Evolutionary conservation across 2,113 vertebrate genomes (phyloP).

Genomic region (Otis tarda): DNA sequence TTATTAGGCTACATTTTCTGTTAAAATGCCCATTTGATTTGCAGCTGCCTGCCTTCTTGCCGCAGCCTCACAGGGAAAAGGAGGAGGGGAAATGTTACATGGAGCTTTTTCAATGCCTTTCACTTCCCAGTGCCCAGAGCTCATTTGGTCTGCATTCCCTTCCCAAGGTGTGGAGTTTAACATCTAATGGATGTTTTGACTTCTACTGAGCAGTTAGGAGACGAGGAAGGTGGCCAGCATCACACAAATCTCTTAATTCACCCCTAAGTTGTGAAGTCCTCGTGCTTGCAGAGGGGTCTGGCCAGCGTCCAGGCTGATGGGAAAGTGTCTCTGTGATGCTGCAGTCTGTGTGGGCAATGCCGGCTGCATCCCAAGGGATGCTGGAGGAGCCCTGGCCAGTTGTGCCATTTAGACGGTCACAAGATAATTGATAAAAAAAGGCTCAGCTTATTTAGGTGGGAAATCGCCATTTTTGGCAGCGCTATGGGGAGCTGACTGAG

Average conservation of each 20-base stretch:
- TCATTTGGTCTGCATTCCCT: neutral
- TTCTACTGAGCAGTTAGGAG: neutral
- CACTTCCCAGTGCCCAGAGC: neutral
- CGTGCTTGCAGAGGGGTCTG: neutral
- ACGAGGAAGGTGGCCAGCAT: neutral
- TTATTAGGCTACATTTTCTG: neutral
- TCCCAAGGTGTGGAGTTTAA: neutral
- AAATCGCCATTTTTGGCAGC: neutral
- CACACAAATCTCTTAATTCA: neutral
- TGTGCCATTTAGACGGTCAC: fast-evolving
- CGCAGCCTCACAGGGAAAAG: neutral
- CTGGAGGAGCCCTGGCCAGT: neutral
- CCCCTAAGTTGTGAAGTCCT: neutral
- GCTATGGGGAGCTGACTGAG: neutral
- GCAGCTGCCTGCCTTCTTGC: neutral
- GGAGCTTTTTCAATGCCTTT: neutral
- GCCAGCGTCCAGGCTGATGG: fast-evolving
- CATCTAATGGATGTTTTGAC: neutral
- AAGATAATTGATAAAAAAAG: neutral
- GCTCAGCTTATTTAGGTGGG: neutral
- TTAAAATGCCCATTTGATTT: neutral
- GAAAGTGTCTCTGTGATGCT: neutral
- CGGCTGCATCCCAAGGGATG: neutral
- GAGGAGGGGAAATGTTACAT: neutral
- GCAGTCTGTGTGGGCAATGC: neutral